Conservation (phyloP, 1,140 invertebrate species). For the Papilio glaucus region DNA sequence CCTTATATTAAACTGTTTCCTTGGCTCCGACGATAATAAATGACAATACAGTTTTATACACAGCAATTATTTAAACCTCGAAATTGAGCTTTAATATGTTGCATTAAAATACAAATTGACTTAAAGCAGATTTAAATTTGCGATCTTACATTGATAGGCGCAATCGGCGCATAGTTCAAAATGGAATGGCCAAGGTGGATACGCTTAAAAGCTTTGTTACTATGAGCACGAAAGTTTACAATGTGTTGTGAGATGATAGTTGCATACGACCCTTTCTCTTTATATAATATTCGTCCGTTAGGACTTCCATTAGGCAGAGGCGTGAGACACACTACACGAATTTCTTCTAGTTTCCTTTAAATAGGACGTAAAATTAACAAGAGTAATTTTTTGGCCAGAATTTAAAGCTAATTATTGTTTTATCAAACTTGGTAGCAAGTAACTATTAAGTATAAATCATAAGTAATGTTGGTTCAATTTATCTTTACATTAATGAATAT, state of each 20-base stretch:
- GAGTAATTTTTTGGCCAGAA: not conserved
- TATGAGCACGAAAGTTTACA: slow-evolving; percentile 46
- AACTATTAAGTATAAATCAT: not conserved
- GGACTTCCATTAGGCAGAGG: slow-evolving; percentile 59
- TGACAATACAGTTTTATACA: slow-evolving; percentile 67
- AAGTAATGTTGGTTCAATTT: no score
- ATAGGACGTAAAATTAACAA: not conserved
- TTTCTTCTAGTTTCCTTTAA: slow-evolving; percentile 40
- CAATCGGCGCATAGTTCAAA: slow-evolving; percentile 60
- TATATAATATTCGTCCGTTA: slow-evolving; percentile 50
- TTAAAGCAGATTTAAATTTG: slow-evolving; percentile 49
- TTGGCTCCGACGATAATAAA: slow-evolving; percentile 64
- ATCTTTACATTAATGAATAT: no score
- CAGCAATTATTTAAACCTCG: slow-evolving; percentile 19
- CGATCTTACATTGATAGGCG: slow-evolving; percentile 67
- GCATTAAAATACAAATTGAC: slow-evolving; percentile 48
- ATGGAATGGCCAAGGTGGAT: slow-evolving; percentile 43
- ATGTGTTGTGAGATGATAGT: slow-evolving; percentile 39
- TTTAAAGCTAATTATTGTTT: no score
- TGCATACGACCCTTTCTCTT: slow-evolving; percentile 47
- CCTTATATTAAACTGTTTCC: slow-evolving; percentile 69
- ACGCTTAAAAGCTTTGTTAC: slow-evolving; percentile 47
- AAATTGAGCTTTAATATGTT: slow-evolving; percentile 47
- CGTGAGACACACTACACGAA: slow-evolving; percentile 56
- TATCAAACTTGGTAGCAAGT: no score